Evolutionary conservation across 2,888 invertebrate species (phyloP).

Genomic region (Lampropteryx suffumata): DNA sequence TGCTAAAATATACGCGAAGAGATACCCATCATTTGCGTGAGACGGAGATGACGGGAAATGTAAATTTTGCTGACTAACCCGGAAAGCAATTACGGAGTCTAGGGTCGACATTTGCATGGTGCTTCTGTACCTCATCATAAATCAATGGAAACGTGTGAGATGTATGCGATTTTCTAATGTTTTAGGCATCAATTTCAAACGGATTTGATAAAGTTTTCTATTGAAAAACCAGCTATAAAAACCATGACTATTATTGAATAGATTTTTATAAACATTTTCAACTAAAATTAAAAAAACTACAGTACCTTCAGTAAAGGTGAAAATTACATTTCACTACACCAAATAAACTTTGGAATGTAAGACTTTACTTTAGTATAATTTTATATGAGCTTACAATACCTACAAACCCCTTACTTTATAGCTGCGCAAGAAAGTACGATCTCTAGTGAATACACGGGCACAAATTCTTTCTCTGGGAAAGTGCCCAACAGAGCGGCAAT

Average conservation of each 20-base stretch:
- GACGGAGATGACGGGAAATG: conserved; percentile 40
- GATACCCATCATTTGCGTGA: conserved; percentile 22
- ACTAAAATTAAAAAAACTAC: too few relatives aligned
- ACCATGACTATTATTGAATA: too few relatives aligned
- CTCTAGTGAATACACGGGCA: conserved; percentile 34
- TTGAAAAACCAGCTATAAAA: too few relatives aligned
- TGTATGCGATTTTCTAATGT: too few relatives aligned
- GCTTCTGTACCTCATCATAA: conserved; percentile 49
- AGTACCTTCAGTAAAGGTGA: too few relatives aligned
- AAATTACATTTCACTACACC: too few relatives aligned
- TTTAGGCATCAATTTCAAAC: too few relatives aligned
- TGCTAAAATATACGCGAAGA: conserved; percentile 25
- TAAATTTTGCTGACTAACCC: conserved; percentile 58
- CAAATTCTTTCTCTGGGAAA: conserved; percentile 48
- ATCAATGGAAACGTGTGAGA: conserved; percentile 37
- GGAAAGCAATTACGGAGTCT: conserved; percentile 58
- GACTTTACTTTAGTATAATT: conserved; percentile 4
- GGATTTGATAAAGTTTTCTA: too few relatives aligned
- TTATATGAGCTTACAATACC: conserved; percentile 2
- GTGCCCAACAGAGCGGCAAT: conserved; percentile 50
- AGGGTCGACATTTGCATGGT: conserved; percentile 41
- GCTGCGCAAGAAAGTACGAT: conserved; percentile 30
- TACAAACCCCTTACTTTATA: conserved; percentile 12
- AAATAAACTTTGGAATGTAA: background rate
- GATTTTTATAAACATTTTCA: too few relatives aligned